Conservation (phyloP, 2,888 invertebrate species). For the Parnassius smintheus region DNA sequence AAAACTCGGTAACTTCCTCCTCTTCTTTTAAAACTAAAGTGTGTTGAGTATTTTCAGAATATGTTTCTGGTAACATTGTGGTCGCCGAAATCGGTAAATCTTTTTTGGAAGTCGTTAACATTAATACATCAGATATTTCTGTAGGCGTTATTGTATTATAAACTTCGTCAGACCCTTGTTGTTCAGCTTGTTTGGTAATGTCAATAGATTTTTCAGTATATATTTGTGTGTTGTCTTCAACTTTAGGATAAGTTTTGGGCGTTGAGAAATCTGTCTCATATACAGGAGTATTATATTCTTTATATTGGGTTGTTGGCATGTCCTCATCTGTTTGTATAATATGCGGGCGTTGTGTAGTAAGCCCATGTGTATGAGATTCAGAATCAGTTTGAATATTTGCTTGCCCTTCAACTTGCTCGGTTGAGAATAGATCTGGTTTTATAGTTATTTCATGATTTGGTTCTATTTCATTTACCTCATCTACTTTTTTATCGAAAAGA, state of each 20-base stretch:
- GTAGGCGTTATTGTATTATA: neutral
- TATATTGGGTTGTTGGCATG: slow-evolving; percentile 2
- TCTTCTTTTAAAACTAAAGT: neutral
- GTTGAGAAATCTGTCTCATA: slow-evolving; percentile 11
- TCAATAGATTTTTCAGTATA: slow-evolving; percentile 10
- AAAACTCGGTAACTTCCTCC: slow-evolving; percentile 2
- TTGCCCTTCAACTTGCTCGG: neutral
- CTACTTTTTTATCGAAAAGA: neutral
- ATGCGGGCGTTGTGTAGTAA: neutral
- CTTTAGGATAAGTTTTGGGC: neutral
- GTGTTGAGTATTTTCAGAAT: slow-evolving; percentile 13
- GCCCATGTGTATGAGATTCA: neutral
- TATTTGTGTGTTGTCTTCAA: slow-evolving; percentile 5
- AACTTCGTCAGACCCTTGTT: neutral
- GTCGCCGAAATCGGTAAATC: neutral
- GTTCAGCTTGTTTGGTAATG: slow-evolving; percentile 1
- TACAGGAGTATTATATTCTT: slow-evolving; percentile 2
- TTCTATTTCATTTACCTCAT: slow-evolving; percentile 7
- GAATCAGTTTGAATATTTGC: neutral
- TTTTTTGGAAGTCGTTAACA: slow-evolving; percentile 6
- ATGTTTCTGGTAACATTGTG: slow-evolving; percentile 6
- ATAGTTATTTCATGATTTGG: slow-evolving; percentile 12
- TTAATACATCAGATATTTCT: slow-evolving; percentile 2
- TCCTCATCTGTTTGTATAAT: neutral
- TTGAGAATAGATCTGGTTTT: slow-evolving; percentile 6